A percentile compares a stretch with the other conserved stretches of the same genome.
phyloP scores from a whole-genome alignment of 2,113 vertebrate species.

The Ceuthmochares aereus region DNA sequence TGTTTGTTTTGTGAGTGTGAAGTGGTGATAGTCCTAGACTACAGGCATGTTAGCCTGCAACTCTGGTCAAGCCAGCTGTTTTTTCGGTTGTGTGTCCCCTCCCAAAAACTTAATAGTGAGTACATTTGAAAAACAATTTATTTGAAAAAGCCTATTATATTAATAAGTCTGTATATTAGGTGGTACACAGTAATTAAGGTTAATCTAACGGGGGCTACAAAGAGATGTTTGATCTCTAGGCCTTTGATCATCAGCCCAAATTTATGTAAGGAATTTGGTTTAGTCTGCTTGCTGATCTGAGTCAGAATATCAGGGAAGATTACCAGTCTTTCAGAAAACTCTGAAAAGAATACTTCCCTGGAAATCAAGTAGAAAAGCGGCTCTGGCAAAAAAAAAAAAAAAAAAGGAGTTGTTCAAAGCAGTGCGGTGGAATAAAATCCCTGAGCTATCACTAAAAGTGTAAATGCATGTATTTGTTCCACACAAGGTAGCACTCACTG shows the following conservation, averaged over 20 bases:
- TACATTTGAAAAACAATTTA: neutral
- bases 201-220: neutral
- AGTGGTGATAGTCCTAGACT: neutral
- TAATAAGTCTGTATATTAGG: neutral
- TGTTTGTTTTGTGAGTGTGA: neutral
- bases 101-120: neutral
- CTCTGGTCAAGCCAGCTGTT: neutral
- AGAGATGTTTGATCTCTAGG: neutral
- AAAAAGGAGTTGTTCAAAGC: neutral
- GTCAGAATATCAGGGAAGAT: neutral
- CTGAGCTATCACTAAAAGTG: neutral
- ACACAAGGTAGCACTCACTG: accelerated
- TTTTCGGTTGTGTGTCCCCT: neutral
- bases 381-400: neutral
- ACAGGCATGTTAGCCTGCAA: neutral
- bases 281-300: neutral
- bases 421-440: neutral
- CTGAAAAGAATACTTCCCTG: neutral
- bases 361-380: neutral
- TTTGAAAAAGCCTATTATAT: neutral
- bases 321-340: neutral
- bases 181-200: neutral
- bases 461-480: neutral
- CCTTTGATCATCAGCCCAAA: neutral
- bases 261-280: neutral